Evolutionary conservation across 2,113 vertebrate species (phyloP).

Genomic region (Gopherus evgoodei): DNA sequence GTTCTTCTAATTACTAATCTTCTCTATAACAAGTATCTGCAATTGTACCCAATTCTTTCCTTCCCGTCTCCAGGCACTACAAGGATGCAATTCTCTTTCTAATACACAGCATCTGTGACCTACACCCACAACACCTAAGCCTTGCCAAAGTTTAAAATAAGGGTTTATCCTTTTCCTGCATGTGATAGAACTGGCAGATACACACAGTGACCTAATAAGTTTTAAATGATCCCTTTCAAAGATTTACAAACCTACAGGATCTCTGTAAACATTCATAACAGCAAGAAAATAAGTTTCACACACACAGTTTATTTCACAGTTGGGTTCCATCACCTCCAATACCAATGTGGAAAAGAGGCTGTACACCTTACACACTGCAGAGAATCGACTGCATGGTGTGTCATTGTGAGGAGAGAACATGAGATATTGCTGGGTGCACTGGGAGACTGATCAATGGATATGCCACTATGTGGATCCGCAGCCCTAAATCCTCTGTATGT

Average conservation of each 20-base stretch:
- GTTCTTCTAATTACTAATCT: background rate
- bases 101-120: background rate
- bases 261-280: background rate
- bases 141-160: background rate
- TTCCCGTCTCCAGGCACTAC: background rate
- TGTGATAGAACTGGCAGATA: background rate
- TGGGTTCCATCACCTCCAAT: background rate
- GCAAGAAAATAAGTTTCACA: background rate
- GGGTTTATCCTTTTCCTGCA: background rate
- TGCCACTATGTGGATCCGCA: background rate
- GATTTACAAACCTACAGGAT: background rate
- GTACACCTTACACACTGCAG: background rate
- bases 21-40: background rate
- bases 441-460: background rate
- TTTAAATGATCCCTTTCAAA: background rate
- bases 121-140: background rate
- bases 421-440: background rate
- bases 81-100: background rate
- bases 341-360: background rate
- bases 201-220: background rate
- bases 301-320: accelerated
- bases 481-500: background rate
- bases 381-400: accelerated
- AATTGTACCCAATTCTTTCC: background rate
- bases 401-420: background rate